Evolutionary conservation across 2,888 invertebrate genomes (phyloP), one percentile per base, ranked within the genome.

Genomic region (Alloscopus bannaensis): DNA sequence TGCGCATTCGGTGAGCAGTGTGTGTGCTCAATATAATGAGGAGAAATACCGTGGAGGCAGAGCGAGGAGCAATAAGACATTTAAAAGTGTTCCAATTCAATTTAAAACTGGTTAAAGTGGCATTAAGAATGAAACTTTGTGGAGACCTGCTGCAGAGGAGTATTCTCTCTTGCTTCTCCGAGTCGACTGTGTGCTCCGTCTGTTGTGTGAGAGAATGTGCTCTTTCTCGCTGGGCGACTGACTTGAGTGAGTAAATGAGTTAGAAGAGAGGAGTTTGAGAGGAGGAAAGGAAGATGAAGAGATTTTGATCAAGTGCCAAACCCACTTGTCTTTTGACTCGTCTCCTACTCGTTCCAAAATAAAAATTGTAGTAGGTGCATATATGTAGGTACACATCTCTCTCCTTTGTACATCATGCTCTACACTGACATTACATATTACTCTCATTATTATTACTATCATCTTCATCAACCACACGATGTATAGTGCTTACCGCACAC

Each of bases 301-400:
- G 77, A 81, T 81, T 81, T 81, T 81, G 81, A 81, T 81, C 81
- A 68, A 68, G 62, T 72, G 81, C 81, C 81, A 81, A 81, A 81
- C 71, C 77, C 81, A 81, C 81, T 81, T 81, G 77, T 81, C 81
- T 81, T 81, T 81, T 81, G 72, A 72, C 81, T 81, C 77, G 66
- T 79, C 71, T 79, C 72, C 52, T 70, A 69, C 47, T 47, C 47
- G 8, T 71, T 78, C 79, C 71, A 79, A 65, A 71, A 70, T 69
- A 76, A 52, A 69, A 70, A 70, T 57, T 66, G 69, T 52, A 66
- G 42, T 31, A 18, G 20, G 36, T 16, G 26, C 28, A 65, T 31
- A 18, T 47, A 45, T 3, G 13, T 8, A 64, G 28, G 31, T 42
- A 55, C 29, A 66, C n/a, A n/a, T n/a, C n/a, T n/a, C n/a, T n/a